Evolutionary conservation across 2,113 vertebrate genomes (phyloP).

Genomic region (Microcebus griseorufus): DNA sequence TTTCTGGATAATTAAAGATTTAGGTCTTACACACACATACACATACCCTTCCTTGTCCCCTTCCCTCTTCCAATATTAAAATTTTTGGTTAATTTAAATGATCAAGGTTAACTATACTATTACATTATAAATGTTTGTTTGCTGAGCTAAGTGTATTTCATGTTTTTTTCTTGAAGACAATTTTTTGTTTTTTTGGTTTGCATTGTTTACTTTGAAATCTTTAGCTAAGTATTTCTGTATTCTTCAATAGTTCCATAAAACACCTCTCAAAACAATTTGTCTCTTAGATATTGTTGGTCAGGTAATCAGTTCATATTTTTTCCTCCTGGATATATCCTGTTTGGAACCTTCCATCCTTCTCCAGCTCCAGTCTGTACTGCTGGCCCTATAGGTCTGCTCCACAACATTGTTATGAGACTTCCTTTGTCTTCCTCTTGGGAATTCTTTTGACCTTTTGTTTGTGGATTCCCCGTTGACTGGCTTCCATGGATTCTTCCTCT

Average conservation of each 20-base stretch:
- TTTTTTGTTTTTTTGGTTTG: not conserved
- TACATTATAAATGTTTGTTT: not conserved
- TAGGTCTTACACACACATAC: not conserved
- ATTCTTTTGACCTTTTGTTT: not conserved
- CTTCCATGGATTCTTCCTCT: not conserved
- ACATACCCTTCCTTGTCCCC: not conserved
- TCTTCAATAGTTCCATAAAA: not conserved
- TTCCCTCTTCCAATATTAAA: not conserved
- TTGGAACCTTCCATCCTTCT: not conserved
- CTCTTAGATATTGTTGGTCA: not conserved
- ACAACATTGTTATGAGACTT: not conserved
- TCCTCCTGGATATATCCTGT: not conserved
- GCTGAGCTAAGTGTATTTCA: not conserved
- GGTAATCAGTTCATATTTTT: not conserved
- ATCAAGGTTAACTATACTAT: not conserved
- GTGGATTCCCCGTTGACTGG: not conserved
- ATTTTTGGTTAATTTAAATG: not conserved
- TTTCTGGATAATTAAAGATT: not conserved
- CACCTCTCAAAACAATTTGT: not conserved
- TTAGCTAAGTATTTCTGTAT: not conserved
- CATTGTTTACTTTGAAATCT: not conserved
- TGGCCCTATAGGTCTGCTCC: not conserved
- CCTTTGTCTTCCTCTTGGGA: not conserved
- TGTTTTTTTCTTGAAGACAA: not conserved
- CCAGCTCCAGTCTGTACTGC: not conserved